Evolutionary conservation across 2,113 vertebrate species (phyloP).

Genomic region (Recurvirostra avosetta): DNA sequence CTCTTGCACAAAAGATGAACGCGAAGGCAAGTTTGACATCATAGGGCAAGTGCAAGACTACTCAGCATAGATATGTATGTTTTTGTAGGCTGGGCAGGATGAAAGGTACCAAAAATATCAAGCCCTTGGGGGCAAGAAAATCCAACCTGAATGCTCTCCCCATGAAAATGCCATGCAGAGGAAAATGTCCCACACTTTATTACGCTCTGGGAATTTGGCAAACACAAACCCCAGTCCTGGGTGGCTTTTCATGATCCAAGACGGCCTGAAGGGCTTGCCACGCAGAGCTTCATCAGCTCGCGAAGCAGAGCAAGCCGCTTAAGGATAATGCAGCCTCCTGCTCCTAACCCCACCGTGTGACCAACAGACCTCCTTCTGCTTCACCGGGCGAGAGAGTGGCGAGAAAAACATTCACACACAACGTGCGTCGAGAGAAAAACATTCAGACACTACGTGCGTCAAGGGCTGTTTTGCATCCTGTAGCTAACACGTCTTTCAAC

Average conservation of each 20-base stretch:
- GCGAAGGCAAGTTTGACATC: neutral
- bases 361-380: neutral
- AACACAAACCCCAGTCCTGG: neutral
- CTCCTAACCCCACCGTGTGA: neutral
- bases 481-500: neutral
- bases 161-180: neutral
- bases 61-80: neutral
- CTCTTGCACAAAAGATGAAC: neutral
- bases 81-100: neutral
- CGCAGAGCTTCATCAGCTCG: neutral
- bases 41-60: neutral
- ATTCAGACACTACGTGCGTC: fast-evolving
- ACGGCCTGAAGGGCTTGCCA: neutral
- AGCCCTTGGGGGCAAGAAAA: neutral
- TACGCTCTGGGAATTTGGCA: neutral
- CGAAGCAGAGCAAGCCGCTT: neutral
- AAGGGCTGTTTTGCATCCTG: neutral
- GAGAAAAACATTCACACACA: neutral
- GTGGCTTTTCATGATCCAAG: neutral
- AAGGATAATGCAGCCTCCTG: neutral
- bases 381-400: fast-evolving
- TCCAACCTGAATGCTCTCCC: neutral
- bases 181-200: neutral
- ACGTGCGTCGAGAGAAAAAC: fast-evolving
- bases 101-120: neutral